Evolutionary conservation across 1,140 invertebrate species (phyloP), one percentile per base, ranked within the genome.

Genomic region (Samia ricini): DNA sequence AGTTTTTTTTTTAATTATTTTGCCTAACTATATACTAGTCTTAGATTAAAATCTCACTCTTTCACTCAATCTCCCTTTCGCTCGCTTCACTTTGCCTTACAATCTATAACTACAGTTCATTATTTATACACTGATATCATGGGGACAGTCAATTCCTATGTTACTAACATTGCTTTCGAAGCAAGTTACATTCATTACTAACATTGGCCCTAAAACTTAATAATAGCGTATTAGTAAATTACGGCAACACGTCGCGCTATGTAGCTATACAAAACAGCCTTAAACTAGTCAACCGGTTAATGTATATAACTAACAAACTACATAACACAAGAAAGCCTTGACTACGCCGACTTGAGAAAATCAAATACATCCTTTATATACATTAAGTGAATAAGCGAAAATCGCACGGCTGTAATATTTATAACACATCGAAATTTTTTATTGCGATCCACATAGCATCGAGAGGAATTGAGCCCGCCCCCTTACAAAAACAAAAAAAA

Each of bases 21-120:
- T 74, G 77, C 85, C 87, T 89, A 89, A 85, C 87, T 89, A 89
- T 76, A 76, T 76, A 74, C 87, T 89, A 89, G 48, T 81, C 83
- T 89, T 89, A 89, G 76, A 79, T 75, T 77, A 80, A 69, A 18
- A 60, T 69, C 56, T 70, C 83, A 81, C 72, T 65, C 83, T 70
- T 76, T 65, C 75, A 63, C 77, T 64, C 64, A 7, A 5, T 5
- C 33, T 7, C 33, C 4, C 33, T 7, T 12, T 7, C 33, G 4
- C 33, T 42, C 33, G n/a, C 33, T 42, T 15, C 8, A 1, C 33
- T n/a, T n/a, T 70, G 74, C 77, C 77, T 83, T 77, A 74, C 68
- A 72, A 66, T 75, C 71, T 83, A 85, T 72, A 68, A 29, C 79
- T 42, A 42, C 33, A 42, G 12, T 75, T 56, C 15, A 33, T 66